Evolutionary conservation across 2,113 vertebrate genomes (phyloP).

Genomic region (Lepisosteus osseus): DNA sequence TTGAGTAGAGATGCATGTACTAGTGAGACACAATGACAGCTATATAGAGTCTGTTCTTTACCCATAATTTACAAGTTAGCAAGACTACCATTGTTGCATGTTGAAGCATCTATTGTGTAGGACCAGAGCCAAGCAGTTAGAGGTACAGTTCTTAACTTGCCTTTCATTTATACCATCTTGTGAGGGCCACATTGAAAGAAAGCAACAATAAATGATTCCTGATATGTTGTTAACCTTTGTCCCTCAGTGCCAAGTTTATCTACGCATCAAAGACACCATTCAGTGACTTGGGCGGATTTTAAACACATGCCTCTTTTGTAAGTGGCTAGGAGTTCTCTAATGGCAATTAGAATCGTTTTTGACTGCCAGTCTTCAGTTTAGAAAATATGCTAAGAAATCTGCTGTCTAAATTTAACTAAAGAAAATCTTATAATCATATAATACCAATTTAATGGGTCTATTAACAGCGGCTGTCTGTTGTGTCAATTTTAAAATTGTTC

Average conservation of each 20-base stretch:
- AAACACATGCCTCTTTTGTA: not conserved
- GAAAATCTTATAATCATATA: no score
- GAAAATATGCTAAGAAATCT: no score
- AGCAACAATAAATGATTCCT: conserved; percentile 2
- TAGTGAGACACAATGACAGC: no score
- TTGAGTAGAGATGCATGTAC: not conserved
- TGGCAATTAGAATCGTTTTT: not conserved
- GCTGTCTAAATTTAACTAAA: no score
- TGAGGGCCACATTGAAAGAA: not conserved
- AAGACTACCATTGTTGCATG: not conserved
- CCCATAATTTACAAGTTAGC: not conserved
- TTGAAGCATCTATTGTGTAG: not conserved
- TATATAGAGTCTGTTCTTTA: no score
- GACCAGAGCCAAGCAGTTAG: not conserved
- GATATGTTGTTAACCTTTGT: conserved; percentile 6
- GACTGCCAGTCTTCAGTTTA: not conserved
- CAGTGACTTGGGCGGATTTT: not conserved
- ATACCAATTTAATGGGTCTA: no score
- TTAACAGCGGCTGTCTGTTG: no score
- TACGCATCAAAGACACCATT: not conserved
- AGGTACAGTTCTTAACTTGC: not conserved
- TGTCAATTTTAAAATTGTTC: no score
- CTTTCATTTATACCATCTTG: not conserved
- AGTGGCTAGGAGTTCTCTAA: not conserved
- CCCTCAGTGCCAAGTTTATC: conserved; percentile 2